Evolutionary conservation across 1,140 invertebrate genomes (phyloP), one percentile per base, ranked within the genome.

Genomic region (Streblospio benedicti): DNA sequence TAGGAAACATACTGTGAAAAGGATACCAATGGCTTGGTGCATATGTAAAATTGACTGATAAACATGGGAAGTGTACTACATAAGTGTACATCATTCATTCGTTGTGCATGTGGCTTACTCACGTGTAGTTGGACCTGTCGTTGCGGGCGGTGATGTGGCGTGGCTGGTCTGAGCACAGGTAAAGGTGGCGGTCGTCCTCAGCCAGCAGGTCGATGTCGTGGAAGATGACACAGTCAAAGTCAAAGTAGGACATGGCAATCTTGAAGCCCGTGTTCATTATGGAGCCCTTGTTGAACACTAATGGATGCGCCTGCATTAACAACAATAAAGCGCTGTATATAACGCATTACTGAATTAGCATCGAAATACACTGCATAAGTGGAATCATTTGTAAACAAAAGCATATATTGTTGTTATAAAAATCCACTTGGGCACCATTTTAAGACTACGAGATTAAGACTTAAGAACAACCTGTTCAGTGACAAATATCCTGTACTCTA

Each of bases 241-340:
- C 30, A n/a, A 31, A 27, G n/a, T 41, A 18, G 16, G 20, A 33
- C 16, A 2, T 2, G 20, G 55, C 54, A 51, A 58, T 56, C 16
- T 6, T 53, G 47, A 58, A 62, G 27, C 60, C 60, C n/a, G 51
- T 49, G 33, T 62, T 62, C 60, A 62, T 62, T 27, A 62, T 33
- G 18, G 55, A n/a, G 14, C 55, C 60, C 41, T 58, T 57, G 56
- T 62, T 62, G 56, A 62, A 62, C 14, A 88, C 85, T 53, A 78
- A 76, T 57, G 69, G 73, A 30, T 20, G 30, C 14, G 9, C 32
- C 60, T 62, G 33, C 0, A 52, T n/a, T 5, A 23, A 47, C 12
- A 56, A 35, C 33, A 33, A 3, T 32, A n/a, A n/a, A 51, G 50
- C 28, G 28, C 4, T 2, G 43, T 45, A 25, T 45, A 25, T 20